Evolutionary conservation across 2,113 vertebrate species (phyloP).

Genomic region (Scophthalmus maximus): DNA sequence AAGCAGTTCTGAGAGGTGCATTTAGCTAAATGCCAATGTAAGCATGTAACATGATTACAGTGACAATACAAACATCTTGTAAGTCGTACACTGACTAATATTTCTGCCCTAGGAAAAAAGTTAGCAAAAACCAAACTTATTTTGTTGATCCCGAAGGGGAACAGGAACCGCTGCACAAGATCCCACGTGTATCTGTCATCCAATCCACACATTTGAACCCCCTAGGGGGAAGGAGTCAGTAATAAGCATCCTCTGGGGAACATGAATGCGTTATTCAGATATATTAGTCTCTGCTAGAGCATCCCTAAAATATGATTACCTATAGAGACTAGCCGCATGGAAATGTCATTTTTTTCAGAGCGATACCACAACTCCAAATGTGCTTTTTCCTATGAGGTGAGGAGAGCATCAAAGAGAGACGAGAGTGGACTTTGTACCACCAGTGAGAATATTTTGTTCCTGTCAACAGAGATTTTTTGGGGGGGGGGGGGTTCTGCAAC

Average conservation of each 20-base stretch:
- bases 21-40: not conserved
- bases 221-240: not conserved
- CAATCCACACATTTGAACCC: not conserved
- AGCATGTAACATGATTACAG: not conserved
- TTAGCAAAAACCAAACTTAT: too few species aligned
- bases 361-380: not conserved
- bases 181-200: not conserved
- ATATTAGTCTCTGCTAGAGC: not conserved
- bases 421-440: not conserved
- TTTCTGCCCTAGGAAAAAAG: too few species aligned
- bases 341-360: not conserved
- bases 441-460: slow-evolving; percentile 26
- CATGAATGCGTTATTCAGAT: not conserved
- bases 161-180: not conserved
- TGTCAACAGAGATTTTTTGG: slow-evolving; percentile 29
- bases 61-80: not conserved
- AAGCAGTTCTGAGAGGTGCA: not conserved
- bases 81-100: too few species aligned
- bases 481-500: slow-evolving; percentile 9
- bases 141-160: too few species aligned
- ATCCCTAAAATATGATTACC: not conserved
- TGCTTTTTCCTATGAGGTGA: not conserved
- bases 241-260: not conserved
- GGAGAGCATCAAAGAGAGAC: not conserved
- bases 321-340: not conserved